Base-by-base conservation (phyloP, 2,797 vertebrate species). In the Chiroxiphia lanceolata region DNA sequence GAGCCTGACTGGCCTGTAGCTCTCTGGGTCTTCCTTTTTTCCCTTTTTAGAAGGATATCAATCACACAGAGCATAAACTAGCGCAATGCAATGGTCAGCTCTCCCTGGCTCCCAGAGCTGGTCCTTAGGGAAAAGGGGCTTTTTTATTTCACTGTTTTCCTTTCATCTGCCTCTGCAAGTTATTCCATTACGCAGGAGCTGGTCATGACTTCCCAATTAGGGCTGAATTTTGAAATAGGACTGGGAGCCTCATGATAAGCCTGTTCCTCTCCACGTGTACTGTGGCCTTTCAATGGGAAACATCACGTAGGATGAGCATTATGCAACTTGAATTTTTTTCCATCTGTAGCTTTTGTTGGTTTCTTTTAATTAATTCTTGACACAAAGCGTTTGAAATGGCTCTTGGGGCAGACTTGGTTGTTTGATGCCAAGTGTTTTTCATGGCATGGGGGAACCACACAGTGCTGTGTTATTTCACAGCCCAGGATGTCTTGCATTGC, bases 111-210 rank as follows among this genome's bases (percentile, higher is more conserved):
- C 47, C 81, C 79, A 64, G 31, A 76, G 17, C 81, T 44, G 8
- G 5, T 89, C 84, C 71, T 40, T 33, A 38, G 91, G 93, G 87
- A 74, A 80, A 87, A 57, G 59, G 65, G 25, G 18, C 11, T 57
- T 87, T 92, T 88, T 89, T 61, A 22, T 84, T 71, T 21, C 63
- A 33, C 86, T 75, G 9, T 87, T 86, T 76, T 25, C 26, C 60
- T 93, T 93, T 80, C 76, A 79, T 75, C 92, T 93, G 69, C 54
- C 74, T 92, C 77, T 90, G 61, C 54, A 75, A 87, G 71, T 84
- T 34, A 63, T 27, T 33, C 8, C 14, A 38, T 90, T 81, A 31
- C 8, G 3, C 56, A 68, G 47, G 91, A 92, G 57, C 72, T 88
- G 59, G 86, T 69, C 65, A 11, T 71, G 90, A 67, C 80, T 94